Evolutionary conservation across 2,113 vertebrate species (phyloP), one percentile per base, ranked within the genome.

Genomic region (Ranitomeya imitator): DNA sequence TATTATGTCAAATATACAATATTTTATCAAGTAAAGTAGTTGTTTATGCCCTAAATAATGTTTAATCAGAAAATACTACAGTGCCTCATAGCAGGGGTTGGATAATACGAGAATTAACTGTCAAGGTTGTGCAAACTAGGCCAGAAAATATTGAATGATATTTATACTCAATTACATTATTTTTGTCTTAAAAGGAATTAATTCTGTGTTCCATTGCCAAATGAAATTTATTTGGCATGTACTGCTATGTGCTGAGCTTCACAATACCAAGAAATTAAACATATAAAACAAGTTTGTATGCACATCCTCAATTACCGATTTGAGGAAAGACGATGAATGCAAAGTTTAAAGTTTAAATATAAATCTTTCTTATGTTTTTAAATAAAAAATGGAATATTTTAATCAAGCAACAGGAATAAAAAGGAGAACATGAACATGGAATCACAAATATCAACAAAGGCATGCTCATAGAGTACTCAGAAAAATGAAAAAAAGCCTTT

Each of bases 151-250:
- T 65, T 13, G 21, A 31, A 69, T 79, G 45, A 18, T 65, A 55
- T 61, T 79, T 65, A 79, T 55, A 21, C 74, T 79, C 37, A 61
- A 23, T 45, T 51, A 86, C 57, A 86, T 86, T 76, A 86, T 61
- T 45, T 45, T 23, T 9, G 9, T 21, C 21, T 55, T 31, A 51
- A 86, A 78, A 79, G 18, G 9, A 14, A 26, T 57, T 15, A 54
- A 52, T 83, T 88, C 51, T 83, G 31, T 88, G 77, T 87, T 73
- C 86, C 45, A 23, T 18, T 83, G 67, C 65, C 86, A 88, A 15
- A 21, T 45, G 31, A 87, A 80, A 80, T n/a, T 9, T 57, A 15
- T 55, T 73, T 87, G 78, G 86, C 78, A 73, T 67, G 78, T 37
- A 69, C 12, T 23, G n/a, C 19, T 37, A 60, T 59, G 63, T 83